Percentiles rank a stretch among this genome's conserved stretches.
Conservation (phyloP, 2,113 vertebrate genomes). For the Raja brachyura region DNA sequence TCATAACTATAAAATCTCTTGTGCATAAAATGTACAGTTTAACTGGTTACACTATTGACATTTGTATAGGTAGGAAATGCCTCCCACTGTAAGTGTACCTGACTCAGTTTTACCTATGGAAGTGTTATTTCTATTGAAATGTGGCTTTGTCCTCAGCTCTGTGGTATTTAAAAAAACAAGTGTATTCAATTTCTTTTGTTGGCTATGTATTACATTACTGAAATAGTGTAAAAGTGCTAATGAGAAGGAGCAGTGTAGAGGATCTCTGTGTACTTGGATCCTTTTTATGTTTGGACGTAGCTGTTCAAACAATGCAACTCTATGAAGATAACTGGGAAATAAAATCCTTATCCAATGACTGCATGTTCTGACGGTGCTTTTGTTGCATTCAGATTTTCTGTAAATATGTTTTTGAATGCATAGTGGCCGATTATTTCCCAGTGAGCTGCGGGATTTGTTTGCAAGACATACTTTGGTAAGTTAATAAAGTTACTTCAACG, state of each 20-base stretch:
- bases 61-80: conserved; percentile 34
- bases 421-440: conserved; percentile 16
- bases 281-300: conserved; percentile 34
- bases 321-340: conserved; percentile 36
- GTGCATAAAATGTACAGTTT: conserved; percentile 35
- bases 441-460: conserved; percentile 33
- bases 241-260: conserved; percentile 31
- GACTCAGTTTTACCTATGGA: conserved; percentile 23
- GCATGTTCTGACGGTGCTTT: conserved; percentile 36
- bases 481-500: conserved; percentile 35
- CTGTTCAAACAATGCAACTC: conserved; percentile 35
- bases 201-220: conserved; percentile 35
- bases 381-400: conserved; percentile 36
- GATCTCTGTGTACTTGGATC: conserved; percentile 31
- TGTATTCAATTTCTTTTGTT: conserved; percentile 36
- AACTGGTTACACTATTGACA: conserved; percentile 27
- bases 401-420: conserved; percentile 35
- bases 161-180: conserved; percentile 36
- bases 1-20: background rate
- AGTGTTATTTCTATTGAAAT: conserved; percentile 38
- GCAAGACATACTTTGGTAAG: conserved; percentile 37
- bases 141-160: conserved; percentile 38
- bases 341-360: conserved; percentile 21
- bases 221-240: conserved; percentile 33
- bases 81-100: background rate